Percentiles rank a stretch among this genome's conserved stretches.
Conservation (phyloP, 2,888 invertebrate genomes). For the Argynnis bischoffii region DNA sequence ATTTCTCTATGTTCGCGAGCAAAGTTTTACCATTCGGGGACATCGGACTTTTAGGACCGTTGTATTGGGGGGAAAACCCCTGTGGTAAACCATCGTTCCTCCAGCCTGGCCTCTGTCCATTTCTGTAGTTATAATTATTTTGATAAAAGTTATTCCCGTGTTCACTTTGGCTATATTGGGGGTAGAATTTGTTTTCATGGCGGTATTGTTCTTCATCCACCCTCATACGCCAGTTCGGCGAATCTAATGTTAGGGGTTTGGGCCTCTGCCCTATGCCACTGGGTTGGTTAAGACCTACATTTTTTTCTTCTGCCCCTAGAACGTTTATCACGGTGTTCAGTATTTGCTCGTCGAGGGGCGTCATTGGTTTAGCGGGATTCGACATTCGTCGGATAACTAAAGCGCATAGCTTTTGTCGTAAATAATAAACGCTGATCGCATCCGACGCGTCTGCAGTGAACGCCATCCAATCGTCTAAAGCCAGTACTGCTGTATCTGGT, state of each 20-base stretch:
- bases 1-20: slow-evolving; percentile 69
- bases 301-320: slow-evolving; percentile 87
- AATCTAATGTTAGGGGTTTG: slow-evolving; percentile 84
- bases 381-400: slow-evolving; percentile 84
- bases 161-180: slow-evolving; percentile 55
- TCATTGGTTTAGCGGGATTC: slow-evolving; percentile 81
- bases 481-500: slow-evolving; percentile 73
- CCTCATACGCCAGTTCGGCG: slow-evolving; percentile 70
- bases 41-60: slow-evolving; percentile 62
- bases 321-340: slow-evolving; percentile 85
- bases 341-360: slow-evolving; percentile 85
- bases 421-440: slow-evolving; percentile 84
- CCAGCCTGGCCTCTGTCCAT: slow-evolving; percentile 56
- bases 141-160: slow-evolving; percentile 55
- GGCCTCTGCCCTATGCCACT: slow-evolving; percentile 89
- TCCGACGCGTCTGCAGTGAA: slow-evolving; percentile 87
- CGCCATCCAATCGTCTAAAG: slow-evolving; percentile 89
- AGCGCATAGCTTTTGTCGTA: slow-evolving; percentile 88
- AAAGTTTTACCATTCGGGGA: slow-evolving; percentile 66
- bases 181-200: slow-evolving; percentile 53
- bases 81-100: slow-evolving; percentile 50
- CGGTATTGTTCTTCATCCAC: slow-evolving; percentile 56
- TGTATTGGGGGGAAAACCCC: slow-evolving; percentile 57
- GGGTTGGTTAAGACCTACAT: slow-evolving; percentile 86
- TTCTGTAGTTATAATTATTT: slow-evolving; percentile 53